These are phyloP conservation scores for Drosophila kambysellisi DNA, from an alignment of 2,888 invertebrate genomes.

Conservation along the genomic window DNA sequence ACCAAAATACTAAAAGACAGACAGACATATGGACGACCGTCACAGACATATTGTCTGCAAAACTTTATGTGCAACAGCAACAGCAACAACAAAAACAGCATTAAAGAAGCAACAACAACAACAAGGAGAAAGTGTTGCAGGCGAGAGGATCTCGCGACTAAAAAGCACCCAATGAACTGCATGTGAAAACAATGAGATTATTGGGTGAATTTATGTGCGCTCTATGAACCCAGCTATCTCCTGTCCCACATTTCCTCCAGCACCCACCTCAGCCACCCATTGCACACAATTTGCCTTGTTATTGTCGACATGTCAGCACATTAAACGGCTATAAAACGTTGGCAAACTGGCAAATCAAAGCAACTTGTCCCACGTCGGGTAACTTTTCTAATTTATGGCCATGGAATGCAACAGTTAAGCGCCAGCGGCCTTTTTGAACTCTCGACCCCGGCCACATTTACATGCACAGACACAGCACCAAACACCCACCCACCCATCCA, in stretches of 20 bases:
- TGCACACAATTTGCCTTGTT: conserved; percentile 44
- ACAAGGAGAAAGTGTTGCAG: conserved; percentile 51
- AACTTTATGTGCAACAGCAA: conserved; percentile 71
- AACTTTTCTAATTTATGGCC: conserved; percentile 77
- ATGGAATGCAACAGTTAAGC: conserved; percentile 74
- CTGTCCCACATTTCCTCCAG: neutral
- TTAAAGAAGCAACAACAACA: conserved; percentile 46
- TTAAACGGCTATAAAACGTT: conserved; percentile 73
- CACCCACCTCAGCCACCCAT: neutral
- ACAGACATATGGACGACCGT: conserved; percentile 49
- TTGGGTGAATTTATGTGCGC: conserved; percentile 69
- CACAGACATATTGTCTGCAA: conserved; percentile 73
- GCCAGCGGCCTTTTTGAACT: conserved; percentile 57
- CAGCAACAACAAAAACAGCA: conserved; percentile 24
- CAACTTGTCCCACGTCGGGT: conserved; percentile 66
- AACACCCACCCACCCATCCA: neutral
- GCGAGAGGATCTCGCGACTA: conserved; percentile 38
- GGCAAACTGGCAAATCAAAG: conserved; percentile 71
- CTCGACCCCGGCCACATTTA: conserved; percentile 59
- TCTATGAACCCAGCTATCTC: conserved; percentile 40
- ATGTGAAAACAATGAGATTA: conserved; percentile 76
- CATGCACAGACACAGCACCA: conserved; percentile 36
- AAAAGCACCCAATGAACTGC: conserved; percentile 70
- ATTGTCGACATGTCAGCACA: conserved; percentile 76
- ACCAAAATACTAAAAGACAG: conserved; percentile 41